Conservation (phyloP, 2,888 invertebrate species). For the Cheilosia impressa region DNA sequence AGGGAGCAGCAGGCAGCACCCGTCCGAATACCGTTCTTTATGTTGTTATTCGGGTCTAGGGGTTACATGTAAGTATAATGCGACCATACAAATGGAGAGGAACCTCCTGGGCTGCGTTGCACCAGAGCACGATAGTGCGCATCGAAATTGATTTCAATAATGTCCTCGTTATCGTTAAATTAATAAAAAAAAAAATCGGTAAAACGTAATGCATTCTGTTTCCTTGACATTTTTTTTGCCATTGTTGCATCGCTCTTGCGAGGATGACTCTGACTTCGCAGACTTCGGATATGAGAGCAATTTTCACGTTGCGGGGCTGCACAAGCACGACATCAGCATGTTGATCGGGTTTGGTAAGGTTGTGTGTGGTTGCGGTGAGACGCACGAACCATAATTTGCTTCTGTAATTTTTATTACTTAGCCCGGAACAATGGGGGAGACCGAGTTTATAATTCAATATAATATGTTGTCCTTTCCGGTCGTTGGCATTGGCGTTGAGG, state of each 20-base stretch:
- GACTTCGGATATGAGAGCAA: constrained; percentile 1
- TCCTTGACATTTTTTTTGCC: constrained; percentile 11
- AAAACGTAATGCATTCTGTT: constrained; percentile 46
- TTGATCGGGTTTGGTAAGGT: constrained; percentile 2
- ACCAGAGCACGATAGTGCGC: constrained; percentile 28
- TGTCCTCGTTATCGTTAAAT: constrained; percentile 74
- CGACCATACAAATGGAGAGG: constrained; percentile 33
- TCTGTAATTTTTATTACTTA: constrained; percentile 64
- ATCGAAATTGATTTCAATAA: constrained; percentile 72
- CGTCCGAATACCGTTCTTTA: constrained; percentile 51
- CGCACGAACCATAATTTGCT: constrained; percentile 63
- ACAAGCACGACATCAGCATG: constrained; percentile 32
- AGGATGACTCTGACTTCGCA: too few species aligned
- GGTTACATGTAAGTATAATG: constrained; percentile 46
- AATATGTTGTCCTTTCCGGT: constrained; percentile 49
- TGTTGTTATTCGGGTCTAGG: constrained; percentile 68
- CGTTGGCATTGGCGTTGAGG: neutral
- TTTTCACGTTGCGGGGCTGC: constrained; percentile 32
- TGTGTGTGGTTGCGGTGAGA: constrained; percentile 10
- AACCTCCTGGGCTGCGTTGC: constrained; percentile 1
- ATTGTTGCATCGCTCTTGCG: constrained; percentile 16
- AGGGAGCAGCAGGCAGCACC: neutral
- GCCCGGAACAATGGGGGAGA: constrained; percentile 26
- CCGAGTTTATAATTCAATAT: constrained; percentile 53
- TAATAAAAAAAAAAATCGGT: constrained; percentile 61